phyloP scores from a whole-genome alignment of 2,888 invertebrate genomes.

The Macaria notata region DNA sequence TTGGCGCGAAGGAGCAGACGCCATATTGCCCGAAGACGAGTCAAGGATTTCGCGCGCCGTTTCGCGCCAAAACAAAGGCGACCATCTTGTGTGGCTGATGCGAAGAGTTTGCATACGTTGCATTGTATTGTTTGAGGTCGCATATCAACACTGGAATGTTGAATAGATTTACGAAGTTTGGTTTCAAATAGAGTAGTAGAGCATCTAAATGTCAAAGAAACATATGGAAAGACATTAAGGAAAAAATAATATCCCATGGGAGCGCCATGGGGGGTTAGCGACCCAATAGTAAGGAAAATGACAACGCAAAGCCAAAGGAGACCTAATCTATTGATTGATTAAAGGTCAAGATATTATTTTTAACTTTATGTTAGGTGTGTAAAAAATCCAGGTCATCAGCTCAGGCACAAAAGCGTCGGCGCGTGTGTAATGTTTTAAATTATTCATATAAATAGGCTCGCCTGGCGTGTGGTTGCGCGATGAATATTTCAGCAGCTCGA shows the following conservation, averaged over 20 bases:
- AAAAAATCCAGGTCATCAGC: not conserved
- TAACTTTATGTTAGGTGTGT: not conserved
- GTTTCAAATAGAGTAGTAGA: no score
- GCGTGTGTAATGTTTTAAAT: slow-evolving; percentile 54
- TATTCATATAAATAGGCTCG: slow-evolving; percentile 63
- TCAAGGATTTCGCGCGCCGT: slow-evolving; percentile 44
- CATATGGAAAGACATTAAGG: no score
- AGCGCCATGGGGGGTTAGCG: no score
- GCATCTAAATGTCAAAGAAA: no score
- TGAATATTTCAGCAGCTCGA: slow-evolving; percentile 49
- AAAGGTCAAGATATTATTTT: no score
- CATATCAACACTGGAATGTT: not conserved
- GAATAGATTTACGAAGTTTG: no score
- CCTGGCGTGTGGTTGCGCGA: slow-evolving; percentile 42
- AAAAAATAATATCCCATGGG: no score
- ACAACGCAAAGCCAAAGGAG: no score
- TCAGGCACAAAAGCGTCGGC: slow-evolving; percentile 4
- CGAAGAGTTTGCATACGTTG: slow-evolving; percentile 6
- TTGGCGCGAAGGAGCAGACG: slow-evolving; percentile 34
- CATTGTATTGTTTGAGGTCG: slow-evolving; percentile 40
- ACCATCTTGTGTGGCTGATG: slow-evolving; percentile 29
- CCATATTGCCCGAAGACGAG: slow-evolving; percentile 45
- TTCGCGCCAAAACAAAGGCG: slow-evolving; percentile 42
- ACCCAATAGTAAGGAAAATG: no score
- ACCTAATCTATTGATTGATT: no score